Evolutionary conservation across 2,797 vertebrate species (phyloP), one percentile per base, ranked within the genome.

Genomic region (Anguilla obscura): DNA sequence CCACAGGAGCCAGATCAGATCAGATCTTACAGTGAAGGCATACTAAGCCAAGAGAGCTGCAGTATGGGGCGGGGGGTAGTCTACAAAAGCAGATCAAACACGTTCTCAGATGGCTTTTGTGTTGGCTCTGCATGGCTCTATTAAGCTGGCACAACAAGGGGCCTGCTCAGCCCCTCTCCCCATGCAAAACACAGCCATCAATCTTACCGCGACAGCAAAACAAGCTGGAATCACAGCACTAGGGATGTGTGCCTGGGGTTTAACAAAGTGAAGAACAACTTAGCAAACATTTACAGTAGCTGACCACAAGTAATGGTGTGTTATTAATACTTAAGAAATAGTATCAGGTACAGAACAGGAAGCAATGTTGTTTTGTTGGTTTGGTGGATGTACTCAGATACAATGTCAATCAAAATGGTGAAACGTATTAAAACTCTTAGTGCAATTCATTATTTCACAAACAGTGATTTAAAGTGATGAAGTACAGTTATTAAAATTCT

Each of bases 51-150:
- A n/a, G 33, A 30, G 60, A 27, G 8, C 27, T 36, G 24, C 71
- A 79, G 66, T 18, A 48, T 50, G 30, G 30, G 40, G 84, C 6
- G 16, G 33, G 85, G 85, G 63, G 40, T 86, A 30, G 24, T 86
- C 45, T 21, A 36, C 30, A 86, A 50, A 79, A 50, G 69, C 86
- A 76, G 48, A 79, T 76, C 86, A 86, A 86, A 86, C 50, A 50
- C 30, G 30, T 30, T 66, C 58, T 56, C 71, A 79, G 74, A 79
- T 58, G 69, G 14, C 71, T 27, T 50, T 86, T 76, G 69, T 86
- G 86, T 79, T 79, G 45, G 18, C 69, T 58, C 50, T 21, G 69
- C 71, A 36, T 76, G 69, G 48, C 48, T 76, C 48, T 69, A 76
- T 79, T 79, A 86, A 30, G 52, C 16, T 40, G 69, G 48, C 71